These are phyloP conservation scores for Drosophila rufa DNA, from an alignment of 1,140 invertebrate genomes.

Conservation along the genomic window DNA sequence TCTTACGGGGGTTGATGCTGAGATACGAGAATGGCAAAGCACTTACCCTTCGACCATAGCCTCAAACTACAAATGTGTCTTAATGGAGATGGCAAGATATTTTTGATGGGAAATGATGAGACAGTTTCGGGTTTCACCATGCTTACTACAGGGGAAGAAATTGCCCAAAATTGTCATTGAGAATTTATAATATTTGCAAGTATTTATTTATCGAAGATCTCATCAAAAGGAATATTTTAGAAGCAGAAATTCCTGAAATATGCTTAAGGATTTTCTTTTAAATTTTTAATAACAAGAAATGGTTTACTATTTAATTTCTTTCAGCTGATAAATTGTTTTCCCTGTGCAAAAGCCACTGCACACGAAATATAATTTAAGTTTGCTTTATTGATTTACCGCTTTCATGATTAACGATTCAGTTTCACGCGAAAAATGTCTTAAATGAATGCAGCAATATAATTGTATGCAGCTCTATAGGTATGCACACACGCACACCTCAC, in stretches of 20 bases:
- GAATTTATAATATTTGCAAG: background rate
- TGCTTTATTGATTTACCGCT: conserved; percentile 30
- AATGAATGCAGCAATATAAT: conserved; percentile 39
- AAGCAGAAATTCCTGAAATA: background rate
- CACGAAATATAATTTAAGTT: conserved; percentile 4
- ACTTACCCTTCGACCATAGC: conserved; percentile 35
- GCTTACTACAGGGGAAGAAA: conserved; percentile 2
- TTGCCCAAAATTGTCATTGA: background rate
- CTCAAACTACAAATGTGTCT: conserved; percentile 39
- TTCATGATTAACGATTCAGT: conserved; percentile 37
- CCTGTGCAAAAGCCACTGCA: background rate
- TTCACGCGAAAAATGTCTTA: conserved; percentile 23
- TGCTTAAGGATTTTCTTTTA: background rate
- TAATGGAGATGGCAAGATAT: conserved; percentile 24
- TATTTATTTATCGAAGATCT: background rate
- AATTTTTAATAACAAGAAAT: background rate
- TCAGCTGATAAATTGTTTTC: background rate
- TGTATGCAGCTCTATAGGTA: conserved; percentile 24
- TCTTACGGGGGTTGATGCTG: conserved; percentile 57
- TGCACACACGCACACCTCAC: background rate
- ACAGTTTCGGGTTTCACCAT: conserved; percentile 24
- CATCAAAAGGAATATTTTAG: background rate
- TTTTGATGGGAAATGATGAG: conserved; percentile 38
- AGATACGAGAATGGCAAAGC: conserved; percentile 2
- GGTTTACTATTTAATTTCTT: background rate